These are phyloP conservation scores for Colius striatus DNA, from an alignment of 2,113 vertebrate species.

Conservation along the genomic window DNA sequence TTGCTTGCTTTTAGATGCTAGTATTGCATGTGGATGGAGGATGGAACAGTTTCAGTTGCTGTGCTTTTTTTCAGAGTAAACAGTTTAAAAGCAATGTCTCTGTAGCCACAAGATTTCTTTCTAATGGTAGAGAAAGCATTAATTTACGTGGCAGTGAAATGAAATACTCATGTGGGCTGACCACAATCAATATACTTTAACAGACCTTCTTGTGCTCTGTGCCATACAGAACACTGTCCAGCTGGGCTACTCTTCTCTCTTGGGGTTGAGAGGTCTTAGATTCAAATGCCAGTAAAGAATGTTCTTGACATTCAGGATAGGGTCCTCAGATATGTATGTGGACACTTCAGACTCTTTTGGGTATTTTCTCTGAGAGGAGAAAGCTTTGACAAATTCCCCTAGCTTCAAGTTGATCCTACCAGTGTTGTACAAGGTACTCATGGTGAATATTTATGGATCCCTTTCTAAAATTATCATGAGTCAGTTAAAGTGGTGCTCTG, in stretches of 20 bases:
- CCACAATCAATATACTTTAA: background rate
- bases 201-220: background rate
- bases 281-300: background rate
- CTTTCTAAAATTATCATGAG: background rate
- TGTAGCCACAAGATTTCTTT: background rate
- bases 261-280: background rate
- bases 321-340: background rate
- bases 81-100: background rate
- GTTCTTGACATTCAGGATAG: fast-evolving
- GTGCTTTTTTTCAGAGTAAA: background rate
- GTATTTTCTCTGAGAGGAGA: background rate
- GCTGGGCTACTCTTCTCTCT: background rate
- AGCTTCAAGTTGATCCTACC: background rate
- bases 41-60: background rate
- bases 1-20: background rate
- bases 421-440: background rate
- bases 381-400: background rate
- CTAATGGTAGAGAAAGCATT: background rate
- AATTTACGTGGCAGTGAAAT: background rate
- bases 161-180: background rate
- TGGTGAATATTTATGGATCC: background rate
- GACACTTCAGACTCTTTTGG: background rate
- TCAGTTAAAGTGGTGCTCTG: background rate
- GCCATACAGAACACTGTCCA: background rate
- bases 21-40: background rate